Evolutionary conservation across 2,797 vertebrate species (phyloP).

Genomic region (Naso thynnoides): DNA sequence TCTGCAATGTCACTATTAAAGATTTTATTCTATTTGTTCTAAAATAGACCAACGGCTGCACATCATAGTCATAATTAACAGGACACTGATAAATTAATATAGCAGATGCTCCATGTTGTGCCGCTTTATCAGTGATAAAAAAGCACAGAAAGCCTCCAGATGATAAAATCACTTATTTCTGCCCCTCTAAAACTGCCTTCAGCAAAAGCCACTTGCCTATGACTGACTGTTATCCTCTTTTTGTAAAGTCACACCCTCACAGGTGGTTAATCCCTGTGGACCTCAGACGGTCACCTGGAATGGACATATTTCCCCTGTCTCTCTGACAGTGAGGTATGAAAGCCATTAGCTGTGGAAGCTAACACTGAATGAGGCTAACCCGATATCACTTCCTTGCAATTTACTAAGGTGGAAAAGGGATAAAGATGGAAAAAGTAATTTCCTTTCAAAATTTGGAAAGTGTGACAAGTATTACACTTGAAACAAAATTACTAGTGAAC

Average conservation of each 20-base stretch:
- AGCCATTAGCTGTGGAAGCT: conserved; percentile 59
- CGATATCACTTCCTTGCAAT: conserved; percentile 14
- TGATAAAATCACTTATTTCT: conserved; percentile 58
- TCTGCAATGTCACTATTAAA: not conserved
- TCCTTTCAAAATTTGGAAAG: not conserved
- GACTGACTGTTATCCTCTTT: conserved; percentile 54
- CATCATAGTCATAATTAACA: conserved; percentile 6
- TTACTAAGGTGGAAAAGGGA: no score
- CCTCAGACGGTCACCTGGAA: conserved; percentile 62
- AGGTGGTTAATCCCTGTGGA: conserved; percentile 69
- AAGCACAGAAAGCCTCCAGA: conserved; percentile 26
- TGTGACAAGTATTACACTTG: not conserved
- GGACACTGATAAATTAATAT: not conserved
- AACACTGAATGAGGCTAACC: conserved; percentile 39
- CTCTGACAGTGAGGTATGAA: conserved; percentile 70
- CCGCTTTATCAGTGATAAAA: conserved; percentile 12
- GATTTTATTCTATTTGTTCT: not conserved
- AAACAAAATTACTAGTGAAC: not conserved
- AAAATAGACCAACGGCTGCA: not conserved
- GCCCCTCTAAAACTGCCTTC: conserved; percentile 51
- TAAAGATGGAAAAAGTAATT: no score
- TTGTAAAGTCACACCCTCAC: conserved; percentile 62
- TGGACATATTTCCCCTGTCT: conserved; percentile 56
- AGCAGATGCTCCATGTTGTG: conserved; percentile 14
- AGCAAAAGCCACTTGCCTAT: conserved; percentile 65